phyloP scores from a whole-genome alignment of 1,140 invertebrate genomes.

The Drosophila dunni region DNA sequence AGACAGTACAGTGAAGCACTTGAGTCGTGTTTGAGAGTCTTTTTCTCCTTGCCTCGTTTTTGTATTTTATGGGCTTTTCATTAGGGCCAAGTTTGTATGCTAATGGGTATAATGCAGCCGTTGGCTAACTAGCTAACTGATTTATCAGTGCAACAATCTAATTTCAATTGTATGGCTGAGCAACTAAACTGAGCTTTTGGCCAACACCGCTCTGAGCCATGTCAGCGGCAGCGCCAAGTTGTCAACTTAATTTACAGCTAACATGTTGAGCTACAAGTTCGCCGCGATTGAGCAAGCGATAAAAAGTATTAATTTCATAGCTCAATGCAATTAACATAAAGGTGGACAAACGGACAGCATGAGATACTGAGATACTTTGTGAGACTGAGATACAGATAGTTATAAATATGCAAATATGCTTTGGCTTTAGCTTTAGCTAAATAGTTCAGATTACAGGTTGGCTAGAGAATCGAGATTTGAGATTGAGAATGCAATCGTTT shows the following conservation, averaged over 20 bases:
- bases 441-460: conserved; percentile 70
- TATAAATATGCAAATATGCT: conserved; percentile 75
- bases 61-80: conserved; percentile 18
- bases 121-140: conserved; percentile 58
- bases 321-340: conserved; percentile 78
- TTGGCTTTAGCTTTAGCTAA: conserved; percentile 23
- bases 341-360: conserved; percentile 57
- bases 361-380: conserved; percentile 3
- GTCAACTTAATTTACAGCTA: conserved; percentile 83
- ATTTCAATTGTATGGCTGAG: conserved; percentile 61
- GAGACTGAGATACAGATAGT: conserved; percentile 58
- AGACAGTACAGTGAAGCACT: conserved; percentile 32
- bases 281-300: conserved; percentile 79
- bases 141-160: conserved; percentile 60
- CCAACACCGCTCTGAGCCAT: conserved; percentile 28
- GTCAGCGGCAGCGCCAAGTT: conserved; percentile 74
- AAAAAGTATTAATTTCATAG: conserved; percentile 83
- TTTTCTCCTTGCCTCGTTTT: conserved; percentile 13
- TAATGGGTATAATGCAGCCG: conserved; percentile 18
- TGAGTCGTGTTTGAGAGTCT: conserved; percentile 7
- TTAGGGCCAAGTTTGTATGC: conserved; percentile 22
- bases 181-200: conserved; percentile 12
- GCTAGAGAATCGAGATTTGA: conserved; percentile 11
- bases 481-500: conserved; percentile 23
- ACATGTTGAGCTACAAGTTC: conserved; percentile 82